Evolutionary conservation across 2,888 invertebrate genomes (phyloP), one percentile per base, ranked within the genome.

Genomic region (Eueremaeus valkanovi): DNA sequence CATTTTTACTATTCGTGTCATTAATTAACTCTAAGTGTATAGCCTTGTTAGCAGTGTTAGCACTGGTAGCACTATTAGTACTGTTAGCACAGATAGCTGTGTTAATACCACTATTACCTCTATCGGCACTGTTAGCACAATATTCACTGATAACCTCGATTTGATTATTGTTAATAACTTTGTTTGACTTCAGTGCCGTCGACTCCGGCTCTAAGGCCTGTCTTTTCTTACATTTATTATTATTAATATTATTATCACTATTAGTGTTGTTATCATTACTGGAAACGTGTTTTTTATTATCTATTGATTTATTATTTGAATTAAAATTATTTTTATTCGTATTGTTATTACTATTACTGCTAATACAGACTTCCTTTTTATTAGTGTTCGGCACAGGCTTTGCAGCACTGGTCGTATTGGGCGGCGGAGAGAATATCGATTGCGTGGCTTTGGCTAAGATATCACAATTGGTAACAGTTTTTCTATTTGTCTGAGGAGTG

Each of bases 361-460:
- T 58, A 58, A 31, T 18, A 1, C 13, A 66, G 2, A 11, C 66
- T 40, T 66, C 66, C 29, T 40, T 66, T 66, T 66, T 66, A 11
- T 66, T 66, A 66, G 21, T 24, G 21, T 21, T 66, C 6, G 36
- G 36, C 18, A 11, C 13, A 8, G 24, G 55, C 27, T 29, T 1
- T 16, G 1, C 1, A 13, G 58, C 31, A 58, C 58, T 13, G 55
- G 55, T 8, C 36, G 6, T 9, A 33, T 63, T 66, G 66, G 66
- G 66, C 55, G 55, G 27, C 27, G 73, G 55, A 70, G 75, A 72
- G 73, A 84, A 84, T 49, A 84, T 84, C 0, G 84, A 83, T 76
- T 83, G 83, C 16, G 84, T 82, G 24, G 84, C 84, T 80, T 83
- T 82, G 6, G 84, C 84, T 70, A 84, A 80, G 75, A 84, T 84